Base-by-base conservation (phyloP, 2,797 vertebrate species). In the Myoxocephalus aenaeus region DNA sequence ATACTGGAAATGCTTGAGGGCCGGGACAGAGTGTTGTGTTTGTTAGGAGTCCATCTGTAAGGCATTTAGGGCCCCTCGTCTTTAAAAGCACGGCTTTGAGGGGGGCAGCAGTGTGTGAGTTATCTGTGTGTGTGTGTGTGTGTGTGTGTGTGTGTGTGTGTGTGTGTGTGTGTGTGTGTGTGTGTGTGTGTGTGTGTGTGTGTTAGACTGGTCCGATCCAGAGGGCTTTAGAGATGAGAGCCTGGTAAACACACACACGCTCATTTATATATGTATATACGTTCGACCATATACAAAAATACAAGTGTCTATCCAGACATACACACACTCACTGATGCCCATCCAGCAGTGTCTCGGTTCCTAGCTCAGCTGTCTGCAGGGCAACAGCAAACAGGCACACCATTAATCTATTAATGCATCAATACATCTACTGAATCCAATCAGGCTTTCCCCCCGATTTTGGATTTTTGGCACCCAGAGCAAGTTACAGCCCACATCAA, bases 11-110 rank as follows among this genome's bases (percentile, higher is more conserved):
- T 94, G 90, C 84, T 91, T 92, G 88, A 91, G 91, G 90, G 83
- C 75, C 79, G 67, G 77, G 79, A 78, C 86, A 87, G 88, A 92
- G 88, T 81, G 89, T 87, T 83, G 87, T 91, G 91, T 93, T 92
- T 93, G 92, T 91, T 89, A 89, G 83, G 90, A 93, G 91, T 93
- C 93, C 93, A 93, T 93, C 93, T 94, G 93, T 90, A 90, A 93
- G 81, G 88, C 88, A 92, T 94, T 94, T 90, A 91, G 90, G 89
- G 90, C 90, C 91, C 87, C 91, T 87, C 75, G 76, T 76, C 85
- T 90, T 87, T 88, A 82, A 90, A 88, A 88, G 86, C 86, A 83
- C 15, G 46, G 74, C 88, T 87, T 79, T 86, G 75, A 85, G 79
- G 89, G 89, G 88, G 83, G 84, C 75, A 77, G 57, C 15, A 53